Conservation (phyloP, 2,113 vertebrate genomes). For the Amblyopsis rosae region DNA sequence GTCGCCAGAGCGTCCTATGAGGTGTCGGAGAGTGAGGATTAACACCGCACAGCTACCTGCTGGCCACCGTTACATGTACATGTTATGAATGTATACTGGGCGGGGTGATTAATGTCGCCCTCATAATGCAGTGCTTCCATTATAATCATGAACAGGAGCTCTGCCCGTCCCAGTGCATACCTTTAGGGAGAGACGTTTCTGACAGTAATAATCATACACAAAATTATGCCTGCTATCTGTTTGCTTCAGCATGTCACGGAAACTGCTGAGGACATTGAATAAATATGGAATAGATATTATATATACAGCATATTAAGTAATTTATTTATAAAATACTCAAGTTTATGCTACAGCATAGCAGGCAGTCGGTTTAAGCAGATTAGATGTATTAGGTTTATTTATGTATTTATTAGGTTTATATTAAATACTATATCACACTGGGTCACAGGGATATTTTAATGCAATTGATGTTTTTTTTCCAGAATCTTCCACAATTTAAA, state of each 20-base stretch:
- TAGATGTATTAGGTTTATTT: not conserved
- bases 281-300: not conserved
- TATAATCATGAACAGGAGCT: too few relatives aligned
- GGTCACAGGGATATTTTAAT: not conserved
- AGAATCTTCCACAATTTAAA: too few relatives aligned
- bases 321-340: not conserved
- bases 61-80: too few relatives aligned
- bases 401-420: not conserved
- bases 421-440: not conserved
- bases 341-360: conserved; percentile 1
- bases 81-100: too few relatives aligned
- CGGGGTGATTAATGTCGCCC: too few relatives aligned
- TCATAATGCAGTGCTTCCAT: too few relatives aligned
- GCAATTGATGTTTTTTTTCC: too few relatives aligned
- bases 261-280: conserved; percentile 8
- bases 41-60: too few relatives aligned
- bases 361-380: not conserved
- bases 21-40: too few relatives aligned
- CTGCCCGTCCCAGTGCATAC: not conserved
- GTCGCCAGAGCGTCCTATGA: too few relatives aligned
- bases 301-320: not conserved
- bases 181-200: not conserved
- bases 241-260: not conserved
- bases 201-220: conserved; percentile 6
- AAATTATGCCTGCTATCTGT: conserved; percentile 12